Conservation (phyloP, 2,113 vertebrate genomes). For the Leptosomus discolor region DNA sequence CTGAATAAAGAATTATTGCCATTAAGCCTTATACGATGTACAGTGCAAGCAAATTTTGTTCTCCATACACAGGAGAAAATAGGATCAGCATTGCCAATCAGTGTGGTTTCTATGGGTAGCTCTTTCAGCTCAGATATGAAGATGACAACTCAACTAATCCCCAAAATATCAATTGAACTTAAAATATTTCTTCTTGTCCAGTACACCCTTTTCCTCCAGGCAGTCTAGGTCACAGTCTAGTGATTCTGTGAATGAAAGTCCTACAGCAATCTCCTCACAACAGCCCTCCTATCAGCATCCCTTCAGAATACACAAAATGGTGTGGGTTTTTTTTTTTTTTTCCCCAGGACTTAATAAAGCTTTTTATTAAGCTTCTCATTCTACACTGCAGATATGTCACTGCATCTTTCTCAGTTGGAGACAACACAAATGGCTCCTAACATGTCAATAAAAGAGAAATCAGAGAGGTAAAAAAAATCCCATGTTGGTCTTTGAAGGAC, state of each 20-base stretch:
- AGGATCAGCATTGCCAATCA: not conserved
- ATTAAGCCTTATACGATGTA: not conserved
- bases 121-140: not conserved
- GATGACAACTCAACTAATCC: not conserved
- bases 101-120: not conserved
- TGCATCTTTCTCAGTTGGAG: not conserved
- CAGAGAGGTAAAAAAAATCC: not conserved
- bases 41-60: not conserved
- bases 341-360: not conserved
- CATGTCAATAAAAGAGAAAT: conserved; percentile 10
- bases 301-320: not conserved
- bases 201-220: not conserved
- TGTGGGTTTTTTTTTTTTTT: not conserved
- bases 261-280: not conserved
- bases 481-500: not conserved
- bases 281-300: not conserved
- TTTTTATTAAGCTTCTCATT: conserved; percentile 11
- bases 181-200: not conserved
- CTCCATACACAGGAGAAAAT: not conserved
- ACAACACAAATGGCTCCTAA: conserved; percentile 16
- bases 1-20: not conserved
- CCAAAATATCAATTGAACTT: not conserved
- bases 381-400: not conserved
- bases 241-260: not conserved
- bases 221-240: not conserved